Evolutionary conservation across 2,888 invertebrate genomes (phyloP).

Genomic region (Bembecia ichneumoniformis): DNA sequence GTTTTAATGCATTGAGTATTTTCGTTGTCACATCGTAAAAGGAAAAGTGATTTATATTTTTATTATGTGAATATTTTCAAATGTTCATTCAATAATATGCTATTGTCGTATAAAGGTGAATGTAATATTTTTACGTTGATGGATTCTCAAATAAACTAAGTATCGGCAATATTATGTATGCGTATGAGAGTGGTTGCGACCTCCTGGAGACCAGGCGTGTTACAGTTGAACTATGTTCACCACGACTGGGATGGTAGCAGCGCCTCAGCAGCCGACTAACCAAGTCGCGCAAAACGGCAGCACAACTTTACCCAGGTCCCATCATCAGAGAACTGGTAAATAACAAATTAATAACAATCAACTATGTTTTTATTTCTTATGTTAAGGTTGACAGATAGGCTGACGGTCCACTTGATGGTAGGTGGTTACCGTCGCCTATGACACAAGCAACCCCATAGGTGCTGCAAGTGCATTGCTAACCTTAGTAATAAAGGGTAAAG

Average conservation of each 20-base stretch:
- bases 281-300: constrained; percentile 63
- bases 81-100: no score
- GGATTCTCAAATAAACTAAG: constrained; percentile 26
- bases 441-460: no score
- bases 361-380: no score
- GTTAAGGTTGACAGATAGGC: no score
- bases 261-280: constrained; percentile 56
- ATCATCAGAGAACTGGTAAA: constrained; percentile 64
- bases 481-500: no score
- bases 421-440: no score
- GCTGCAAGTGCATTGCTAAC: no score
- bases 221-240: constrained; percentile 58
- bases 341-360: neutral
- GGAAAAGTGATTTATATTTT: neutral
- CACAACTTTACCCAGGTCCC: constrained; percentile 61
- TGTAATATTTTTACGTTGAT: constrained; percentile 13
- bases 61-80: no score
- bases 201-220: constrained; percentile 57
- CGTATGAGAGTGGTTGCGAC: constrained; percentile 49
- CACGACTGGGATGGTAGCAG: constrained; percentile 59
- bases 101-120: neutral
- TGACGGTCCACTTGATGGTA: no score
- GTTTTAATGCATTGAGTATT: constrained; percentile 39
- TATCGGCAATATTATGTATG: constrained; percentile 54
- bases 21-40: constrained; percentile 32